Evolutionary conservation across 2,888 invertebrate genomes (phyloP), one percentile per base, ranked within the genome.

Genomic region (Merodon equestris): DNA sequence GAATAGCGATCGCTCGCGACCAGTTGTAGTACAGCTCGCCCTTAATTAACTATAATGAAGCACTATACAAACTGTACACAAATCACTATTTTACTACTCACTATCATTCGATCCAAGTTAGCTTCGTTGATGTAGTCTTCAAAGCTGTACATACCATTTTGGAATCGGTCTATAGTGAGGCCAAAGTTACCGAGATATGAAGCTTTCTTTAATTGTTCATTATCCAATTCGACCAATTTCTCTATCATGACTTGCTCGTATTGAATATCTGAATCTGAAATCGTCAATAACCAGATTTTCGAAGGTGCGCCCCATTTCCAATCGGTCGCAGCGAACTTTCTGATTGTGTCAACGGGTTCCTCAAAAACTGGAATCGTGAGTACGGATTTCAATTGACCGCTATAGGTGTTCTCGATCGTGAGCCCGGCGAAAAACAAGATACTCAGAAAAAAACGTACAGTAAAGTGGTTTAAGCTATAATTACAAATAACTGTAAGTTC

Each of bases 261-360:
- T 0, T 74, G 13, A 12, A 88, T 73, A 42, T 86, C 83, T 0
- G 88, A 87, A 1, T 84, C 79, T 9, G 82, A 82, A 1, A 88
- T 82, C 0, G 86, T 84, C 7, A 85, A 83, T 13, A 86, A 83
- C 88, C 88, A 88, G 9, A 87, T 83, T 10, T 84, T 82, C 0
- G 87, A 85, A 0, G 88, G 88, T 1, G 88, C 88, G 1, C 84
- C 84, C 88, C 88, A 88, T 50, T 86, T 85, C 86, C 87, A 87
- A 13, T 81, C 66, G 1, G 83, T 82, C 1, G 83, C 51, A 0
- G 87, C 84, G 84, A 87, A 88, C 74, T 88, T 87, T 0, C 82
- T 76, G 2, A 86, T 84, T 0, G 85, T 86, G 53, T 88, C 87
- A 17, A 88, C 84, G 0, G 87, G 86, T 2, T 85, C 84, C 0